Percentiles rank a stretch among this genome's conserved stretches.
These are phyloP conservation scores for Microtus pennsylvanicus DNA, from an alignment of 2,113 vertebrate species.

Conservation along the genomic window DNA sequence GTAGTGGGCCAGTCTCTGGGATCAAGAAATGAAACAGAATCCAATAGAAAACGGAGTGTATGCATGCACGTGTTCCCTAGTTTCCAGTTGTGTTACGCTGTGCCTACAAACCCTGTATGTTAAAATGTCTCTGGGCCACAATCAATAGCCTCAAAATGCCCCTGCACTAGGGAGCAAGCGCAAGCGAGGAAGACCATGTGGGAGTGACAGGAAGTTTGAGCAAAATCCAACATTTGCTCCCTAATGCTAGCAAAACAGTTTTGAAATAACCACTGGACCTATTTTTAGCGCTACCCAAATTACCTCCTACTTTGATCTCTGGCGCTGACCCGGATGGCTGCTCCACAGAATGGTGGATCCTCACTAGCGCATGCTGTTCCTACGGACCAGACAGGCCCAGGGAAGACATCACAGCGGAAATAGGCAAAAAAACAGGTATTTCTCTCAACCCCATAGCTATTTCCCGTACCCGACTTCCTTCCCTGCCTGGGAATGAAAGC, in stretches of 20 bases:
- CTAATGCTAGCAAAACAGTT: slow-evolving; percentile 53
- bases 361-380: background rate
- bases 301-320: slow-evolving; percentile 66
- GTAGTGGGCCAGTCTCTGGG: background rate
- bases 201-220: slow-evolving; percentile 49
- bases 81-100: background rate
- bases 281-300: slow-evolving; percentile 69
- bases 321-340: background rate
- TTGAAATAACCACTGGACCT: slow-evolving; percentile 51
- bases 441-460: background rate
- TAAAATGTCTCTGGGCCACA: background rate
- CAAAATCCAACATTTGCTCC: slow-evolving; percentile 57
- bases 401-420: background rate
- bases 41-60: background rate
- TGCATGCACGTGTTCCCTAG: fast-evolving
- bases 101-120: background rate
- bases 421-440: background rate
- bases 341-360: background rate
- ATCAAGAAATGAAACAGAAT: background rate
- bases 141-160: background rate
- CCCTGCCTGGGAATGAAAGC: slow-evolving; percentile 12
- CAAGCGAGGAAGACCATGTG: background rate
- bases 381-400: background rate
- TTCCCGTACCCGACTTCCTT: slow-evolving; percentile 41
- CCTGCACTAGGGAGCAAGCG: background rate